These are phyloP conservation scores for Linhomoeus sp. DNA, from an alignment of 2,888 invertebrate genomes.

Conservation along the genomic window DNA sequence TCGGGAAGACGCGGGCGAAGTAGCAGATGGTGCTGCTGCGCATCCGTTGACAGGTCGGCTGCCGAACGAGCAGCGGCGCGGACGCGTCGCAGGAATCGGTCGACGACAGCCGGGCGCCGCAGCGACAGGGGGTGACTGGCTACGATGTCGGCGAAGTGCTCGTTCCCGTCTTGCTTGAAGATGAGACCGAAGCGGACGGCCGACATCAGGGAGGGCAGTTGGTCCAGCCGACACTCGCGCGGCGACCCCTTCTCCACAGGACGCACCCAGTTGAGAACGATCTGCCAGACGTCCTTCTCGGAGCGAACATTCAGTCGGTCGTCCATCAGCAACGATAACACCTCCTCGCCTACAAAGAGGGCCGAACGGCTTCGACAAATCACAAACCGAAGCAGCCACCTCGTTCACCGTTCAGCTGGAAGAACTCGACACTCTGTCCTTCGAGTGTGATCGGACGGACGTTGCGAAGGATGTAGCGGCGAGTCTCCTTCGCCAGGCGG, in stretches of 20 bases:
- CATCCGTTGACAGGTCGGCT: too few species aligned
- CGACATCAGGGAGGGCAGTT: background rate
- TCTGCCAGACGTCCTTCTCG: background rate
- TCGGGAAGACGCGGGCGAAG: constrained; percentile 45
- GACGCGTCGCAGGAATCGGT: too few species aligned
- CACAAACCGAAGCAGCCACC: too few species aligned
- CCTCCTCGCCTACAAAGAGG: background rate
- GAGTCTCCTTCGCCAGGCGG: background rate
- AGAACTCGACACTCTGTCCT: background rate
- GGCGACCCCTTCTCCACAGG: background rate
- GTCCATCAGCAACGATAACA: background rate
- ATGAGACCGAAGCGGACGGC: background rate
- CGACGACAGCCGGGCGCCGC: too few species aligned
- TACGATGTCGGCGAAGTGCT: too few species aligned
- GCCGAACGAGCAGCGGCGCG: too few species aligned
- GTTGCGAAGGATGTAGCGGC: constrained; percentile 1
- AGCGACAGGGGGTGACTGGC: too few species aligned
- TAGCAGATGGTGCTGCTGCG: too few species aligned
- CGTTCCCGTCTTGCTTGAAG: too few species aligned
- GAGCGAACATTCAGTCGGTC: background rate
- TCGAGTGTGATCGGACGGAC: background rate
- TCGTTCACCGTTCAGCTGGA: background rate
- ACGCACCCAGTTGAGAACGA: background rate
- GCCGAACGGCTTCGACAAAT: background rate
- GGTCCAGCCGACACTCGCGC: background rate